Evolutionary conservation across 2,797 vertebrate genomes (phyloP), one percentile per base, ranked within the genome.

Genomic region (Arnoldichthys spilopterus): DNA sequence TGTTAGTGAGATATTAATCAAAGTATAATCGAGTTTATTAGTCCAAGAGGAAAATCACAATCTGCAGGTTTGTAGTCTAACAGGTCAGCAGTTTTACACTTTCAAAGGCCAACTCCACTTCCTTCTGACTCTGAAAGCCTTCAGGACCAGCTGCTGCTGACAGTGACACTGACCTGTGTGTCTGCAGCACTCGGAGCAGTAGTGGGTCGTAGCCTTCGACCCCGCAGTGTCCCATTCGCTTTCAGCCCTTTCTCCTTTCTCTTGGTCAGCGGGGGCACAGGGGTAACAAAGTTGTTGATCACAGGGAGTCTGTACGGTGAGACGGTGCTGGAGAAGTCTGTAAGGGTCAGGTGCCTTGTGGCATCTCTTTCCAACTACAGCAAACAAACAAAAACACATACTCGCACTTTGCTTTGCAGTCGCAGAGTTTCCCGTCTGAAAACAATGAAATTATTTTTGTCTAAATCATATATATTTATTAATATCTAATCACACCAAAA

Each of bases 241-340:
- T 87, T 93, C 0, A 34, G 0, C 4, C 64, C 85, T 81, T 85
- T 90, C 7, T 91, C 90, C 80, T 56, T 90, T 74, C 88, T 94
- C 83, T 92, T 94, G 0, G 85, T 88, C 13, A 91, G 85, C 0
- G 95, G 96, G 1, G 95, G 97, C 74, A 92, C 89, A 0, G 97
- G 96, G 24, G 90, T 91, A 76, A 92, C 61, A 0, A 89, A 92
- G 76, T 87, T 94, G 76, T 91, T 94, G 84, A 95, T 90, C 77
- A 93, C 88, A 0, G 97, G 96, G 71, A 97, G 93, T 20, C 90
- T 93, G 79, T 94, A 95, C 0, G 92, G 91, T 0, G 96, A 95
- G 53, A 90, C 64, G 5, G 86, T 91, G 1, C 66, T 73, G 54
- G 88, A 78, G 64, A 85, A 80, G 32, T 95, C 93, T 76, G 70